Base-by-base conservation (phyloP, 2,888 invertebrate species). In the Ochlodes sylvanus region DNA sequence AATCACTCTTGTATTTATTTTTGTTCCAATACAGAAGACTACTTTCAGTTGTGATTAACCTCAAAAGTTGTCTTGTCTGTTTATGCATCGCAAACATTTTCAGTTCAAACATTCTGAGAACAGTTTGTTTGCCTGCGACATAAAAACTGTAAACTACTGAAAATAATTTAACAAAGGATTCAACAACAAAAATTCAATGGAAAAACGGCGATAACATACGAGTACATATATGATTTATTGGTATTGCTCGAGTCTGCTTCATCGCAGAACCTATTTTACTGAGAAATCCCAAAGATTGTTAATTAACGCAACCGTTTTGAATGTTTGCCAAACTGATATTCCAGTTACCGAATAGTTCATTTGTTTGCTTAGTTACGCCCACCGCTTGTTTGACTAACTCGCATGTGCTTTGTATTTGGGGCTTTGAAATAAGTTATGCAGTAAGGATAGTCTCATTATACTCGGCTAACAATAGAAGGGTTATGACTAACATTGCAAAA, bases 261-360 rank as follows among this genome's bases (percentile, higher is more conserved):
- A 12, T 12, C 10, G 9, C 7, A 7, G 44, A 47, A 47, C 47
- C 2, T 15, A 50, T 50, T 50, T 50, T 50, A 50, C 19, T 10
- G 12, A 41, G 42, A 58, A 58, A 58, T 12, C 41, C 41, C 21
- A 17, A 58, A 42, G 10, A 10, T 19, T n/a, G 19, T 41, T 41
- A 57, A 19, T 19, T 21, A 58, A 21, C n/a, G 42, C 58, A 14
- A 58, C 58, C 3, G 56, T 34, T 55, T 34, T 21, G 58, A 58
- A 58, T 58, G 42, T 58, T 42, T 58, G 58, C 58, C 58, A 58
- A 58, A 58, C 27, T 58, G 42, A 58, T 58, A 42, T 58, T 19
- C 27, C 42, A 42, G 42, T 41, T 41, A 5, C 55, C 19, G 7
- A 19, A 32, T 21, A 42, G 50, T 50, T 50, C 57, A 21, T 42